A percentile compares a stretch with the other conserved stretches of the same genome.
Conservation (phyloP, 2,888 invertebrate species). For the Sabatieria punctata region DNA sequence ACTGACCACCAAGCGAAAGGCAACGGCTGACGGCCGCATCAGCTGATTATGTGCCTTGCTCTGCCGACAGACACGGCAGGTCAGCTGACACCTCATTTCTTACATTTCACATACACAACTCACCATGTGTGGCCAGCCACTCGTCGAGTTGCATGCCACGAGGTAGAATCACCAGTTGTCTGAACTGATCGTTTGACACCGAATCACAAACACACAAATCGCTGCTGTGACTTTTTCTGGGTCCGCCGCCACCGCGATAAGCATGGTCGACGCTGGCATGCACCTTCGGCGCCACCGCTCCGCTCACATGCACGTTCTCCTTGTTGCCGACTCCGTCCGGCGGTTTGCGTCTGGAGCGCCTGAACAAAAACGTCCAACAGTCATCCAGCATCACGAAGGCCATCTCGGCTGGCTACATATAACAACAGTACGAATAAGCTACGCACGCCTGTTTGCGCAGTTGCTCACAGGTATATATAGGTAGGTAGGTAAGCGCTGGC, state of each 20-base stretch:
- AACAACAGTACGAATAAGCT: too few relatives aligned
- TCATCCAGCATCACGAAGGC: too few relatives aligned
- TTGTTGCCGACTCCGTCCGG: background rate
- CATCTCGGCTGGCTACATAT: too few relatives aligned
- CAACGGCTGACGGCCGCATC: too few relatives aligned
- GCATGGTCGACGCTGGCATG: conserved; percentile 2
- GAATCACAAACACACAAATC: conserved; percentile 41
- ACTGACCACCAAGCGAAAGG: too few relatives aligned
- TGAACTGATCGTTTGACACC: conserved; percentile 80
- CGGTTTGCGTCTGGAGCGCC: conserved; percentile 1
- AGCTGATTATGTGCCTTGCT: too few relatives aligned
- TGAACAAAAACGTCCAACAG: background rate
- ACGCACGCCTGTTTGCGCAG: too few relatives aligned
- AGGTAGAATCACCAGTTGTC: conserved; percentile 80
- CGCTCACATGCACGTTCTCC: background rate
- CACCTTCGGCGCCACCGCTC: background rate
- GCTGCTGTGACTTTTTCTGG: conserved; percentile 42
- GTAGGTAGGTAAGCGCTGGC: too few relatives aligned
- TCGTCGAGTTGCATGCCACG: conserved; percentile 92
- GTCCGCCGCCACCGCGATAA: conserved; percentile 14
- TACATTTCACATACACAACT: too few relatives aligned
- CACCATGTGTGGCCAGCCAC: conserved; percentile 97
- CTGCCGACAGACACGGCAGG: too few relatives aligned
- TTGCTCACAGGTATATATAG: too few relatives aligned
- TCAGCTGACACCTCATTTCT: too few relatives aligned